Evolutionary conservation across 2,888 invertebrate genomes (phyloP), one percentile per base, ranked within the genome.

Genomic region (Volucella inanis): DNA sequence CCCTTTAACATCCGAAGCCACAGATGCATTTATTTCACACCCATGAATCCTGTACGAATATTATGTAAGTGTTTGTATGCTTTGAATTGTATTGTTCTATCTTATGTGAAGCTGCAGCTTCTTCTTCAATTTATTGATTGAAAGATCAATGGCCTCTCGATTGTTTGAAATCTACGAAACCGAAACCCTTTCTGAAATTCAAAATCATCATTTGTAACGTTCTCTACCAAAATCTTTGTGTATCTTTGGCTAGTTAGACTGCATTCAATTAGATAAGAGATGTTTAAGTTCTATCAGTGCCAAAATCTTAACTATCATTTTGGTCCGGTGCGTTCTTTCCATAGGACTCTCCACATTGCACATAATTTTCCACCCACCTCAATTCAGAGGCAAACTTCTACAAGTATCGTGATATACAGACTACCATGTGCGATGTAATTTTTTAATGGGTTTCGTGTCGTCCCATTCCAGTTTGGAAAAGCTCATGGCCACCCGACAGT

Each of bases 371-470:
- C 38, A 14, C 52, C 74, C 74, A 6, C 31, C 31, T 31, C 6
- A 31, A 67, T 61, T 84, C 68, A 18, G 43, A 15, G 31, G 62
- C 49, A 45, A 79, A 79, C 59, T 75, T 70, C 54, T 31, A 31
- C 31, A 31, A 31, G 31, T 38, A 67, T 31, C 45, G 41, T 74
- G 47, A 57, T 62, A 71, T 52, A 68, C 57, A 52, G 50, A 64
- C 68, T 81, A 64, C 54, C 71, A 76, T 80, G 85, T 81, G 81
- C 76, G 85, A 81, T 85, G 85, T 85, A 85, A 85, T 85, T 85
- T 85, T 85, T 85, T 85, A 81, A 85, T 81, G 81, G 85, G 81
- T 85, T 85, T 85, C 76, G 64, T 77, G 85, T 64, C 64, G 76
- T 52, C 57, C 68, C 72, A 15, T 47, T 43, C 52, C 41, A 61